These are phyloP conservation scores for Geopemphigus sp. DNA, from an alignment of 1,140 invertebrate genomes.

Conservation along the genomic window DNA sequence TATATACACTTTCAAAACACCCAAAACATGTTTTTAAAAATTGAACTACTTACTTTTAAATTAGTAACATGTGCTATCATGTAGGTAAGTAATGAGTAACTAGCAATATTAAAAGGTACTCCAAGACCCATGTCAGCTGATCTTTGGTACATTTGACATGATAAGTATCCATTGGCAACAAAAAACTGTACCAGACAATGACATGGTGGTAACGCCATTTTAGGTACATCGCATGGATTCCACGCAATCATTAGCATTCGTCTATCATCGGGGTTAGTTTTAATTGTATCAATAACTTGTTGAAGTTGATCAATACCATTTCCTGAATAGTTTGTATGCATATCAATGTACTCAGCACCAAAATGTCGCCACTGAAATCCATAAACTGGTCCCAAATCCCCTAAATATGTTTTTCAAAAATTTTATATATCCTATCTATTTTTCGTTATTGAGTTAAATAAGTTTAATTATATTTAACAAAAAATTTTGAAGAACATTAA, in stretches of 20 bases:
- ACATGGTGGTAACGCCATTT: constrained; percentile 97
- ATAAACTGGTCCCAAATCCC: constrained; percentile 96
- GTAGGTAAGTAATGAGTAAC: constrained; percentile 89
- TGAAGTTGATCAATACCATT: constrained; percentile 92
- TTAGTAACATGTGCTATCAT: constrained; percentile 96
- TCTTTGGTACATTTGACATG: constrained; percentile 93
- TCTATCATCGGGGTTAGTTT: constrained; percentile 79
- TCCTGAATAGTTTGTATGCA: constrained; percentile 78
- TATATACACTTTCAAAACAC: background rate
- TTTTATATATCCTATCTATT: background rate
- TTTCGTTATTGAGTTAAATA: no score
- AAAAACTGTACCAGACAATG: constrained; percentile 95
- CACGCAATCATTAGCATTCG: constrained; percentile 93
- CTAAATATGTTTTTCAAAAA: constrained; percentile 55
- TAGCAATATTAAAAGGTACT: constrained; percentile 98
- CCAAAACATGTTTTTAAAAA: background rate
- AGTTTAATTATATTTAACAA: background rate
- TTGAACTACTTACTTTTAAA: constrained; percentile 63
- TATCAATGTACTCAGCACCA: constrained; percentile 87
- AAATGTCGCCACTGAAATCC: constrained; percentile 99
- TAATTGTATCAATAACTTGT: constrained; percentile 81
- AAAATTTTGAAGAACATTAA: background rate
- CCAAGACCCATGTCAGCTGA: constrained; percentile 98
- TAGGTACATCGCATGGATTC: constrained; percentile 85
- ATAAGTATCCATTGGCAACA: constrained; percentile 78